phyloP scores from a whole-genome alignment of 1,140 invertebrate genomes.

The Fopius arisanus region DNA sequence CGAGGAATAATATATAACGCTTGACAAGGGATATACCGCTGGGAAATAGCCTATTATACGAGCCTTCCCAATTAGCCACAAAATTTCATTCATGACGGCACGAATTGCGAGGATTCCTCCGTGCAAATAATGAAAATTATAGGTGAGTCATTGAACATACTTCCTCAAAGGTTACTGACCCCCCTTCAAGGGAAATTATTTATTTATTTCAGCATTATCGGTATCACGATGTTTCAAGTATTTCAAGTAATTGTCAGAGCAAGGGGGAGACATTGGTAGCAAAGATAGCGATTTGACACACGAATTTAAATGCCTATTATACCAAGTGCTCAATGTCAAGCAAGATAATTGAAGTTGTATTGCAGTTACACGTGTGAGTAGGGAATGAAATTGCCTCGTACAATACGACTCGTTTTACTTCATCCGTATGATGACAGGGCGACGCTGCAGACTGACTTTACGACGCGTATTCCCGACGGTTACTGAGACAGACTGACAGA shows the following conservation, averaged over 20 bases:
- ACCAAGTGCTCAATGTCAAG: neutral
- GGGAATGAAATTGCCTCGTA: neutral
- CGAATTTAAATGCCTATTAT: neutral
- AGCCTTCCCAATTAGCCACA: slow-evolving; percentile 1
- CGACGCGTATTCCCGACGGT: neutral
- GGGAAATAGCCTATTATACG: slow-evolving; percentile 8
- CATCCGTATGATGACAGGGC: neutral
- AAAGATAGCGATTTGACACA: no score
- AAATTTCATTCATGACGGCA: neutral
- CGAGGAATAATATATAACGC: slow-evolving; percentile 16
- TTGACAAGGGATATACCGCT: neutral
- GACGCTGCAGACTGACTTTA: neutral
- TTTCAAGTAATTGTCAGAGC: no score
- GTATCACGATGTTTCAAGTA: no score
- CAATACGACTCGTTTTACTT: neutral
- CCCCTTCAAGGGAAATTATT: no score
- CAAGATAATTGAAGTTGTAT: neutral
- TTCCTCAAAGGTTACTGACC: no score
- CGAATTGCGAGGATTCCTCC: neutral
- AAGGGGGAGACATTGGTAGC: no score
- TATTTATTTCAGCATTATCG: no score
- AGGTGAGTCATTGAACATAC: no score
- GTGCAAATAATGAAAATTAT: neutral
- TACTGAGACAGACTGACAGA: no score
- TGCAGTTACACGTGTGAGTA: neutral